Conservation (phyloP, 2,888 invertebrate genomes). For the Exocentrus adspersus region DNA sequence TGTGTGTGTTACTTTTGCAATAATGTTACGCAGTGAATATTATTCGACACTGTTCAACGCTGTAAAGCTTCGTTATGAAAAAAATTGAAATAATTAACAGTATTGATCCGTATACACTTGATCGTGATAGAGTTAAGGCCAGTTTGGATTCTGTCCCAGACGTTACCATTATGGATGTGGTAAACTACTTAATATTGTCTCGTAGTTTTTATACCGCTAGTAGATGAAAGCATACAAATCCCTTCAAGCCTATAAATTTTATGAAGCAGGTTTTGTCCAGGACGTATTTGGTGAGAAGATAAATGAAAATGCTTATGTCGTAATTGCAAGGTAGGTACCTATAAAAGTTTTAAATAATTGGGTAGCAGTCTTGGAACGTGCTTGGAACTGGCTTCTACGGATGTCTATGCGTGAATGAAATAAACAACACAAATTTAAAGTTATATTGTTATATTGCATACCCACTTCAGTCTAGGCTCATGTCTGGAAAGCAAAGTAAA, state of each 20-base stretch:
- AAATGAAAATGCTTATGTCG: not conserved
- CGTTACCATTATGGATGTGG: not conserved
- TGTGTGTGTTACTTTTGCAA: not conserved
- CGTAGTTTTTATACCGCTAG: not conserved
- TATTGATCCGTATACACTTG: not conserved
- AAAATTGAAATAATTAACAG: not conserved
- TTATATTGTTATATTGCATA: too few species aligned
- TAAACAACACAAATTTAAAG: too few species aligned
- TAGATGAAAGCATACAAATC: constrained; percentile 1
- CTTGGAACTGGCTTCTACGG: too few species aligned
- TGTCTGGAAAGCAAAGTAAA: too few species aligned
- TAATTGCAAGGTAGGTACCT: not conserved
- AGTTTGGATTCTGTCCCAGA: not conserved
- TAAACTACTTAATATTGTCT: constrained; percentile 54
- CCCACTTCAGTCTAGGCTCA: too few species aligned
- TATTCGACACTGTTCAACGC: not conserved
- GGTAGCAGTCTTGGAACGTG: too few species aligned
- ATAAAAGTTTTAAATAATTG: too few species aligned
- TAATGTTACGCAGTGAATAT: not conserved
- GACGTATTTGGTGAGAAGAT: not conserved
- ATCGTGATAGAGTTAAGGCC: not conserved
- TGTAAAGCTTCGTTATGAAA: not conserved
- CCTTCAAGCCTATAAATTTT: not conserved
- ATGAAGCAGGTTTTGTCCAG: not conserved
- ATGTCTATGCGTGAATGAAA: too few species aligned